Evolutionary conservation across 2,888 invertebrate genomes (phyloP).

Genomic region (Drosophila demipolita): DNA sequence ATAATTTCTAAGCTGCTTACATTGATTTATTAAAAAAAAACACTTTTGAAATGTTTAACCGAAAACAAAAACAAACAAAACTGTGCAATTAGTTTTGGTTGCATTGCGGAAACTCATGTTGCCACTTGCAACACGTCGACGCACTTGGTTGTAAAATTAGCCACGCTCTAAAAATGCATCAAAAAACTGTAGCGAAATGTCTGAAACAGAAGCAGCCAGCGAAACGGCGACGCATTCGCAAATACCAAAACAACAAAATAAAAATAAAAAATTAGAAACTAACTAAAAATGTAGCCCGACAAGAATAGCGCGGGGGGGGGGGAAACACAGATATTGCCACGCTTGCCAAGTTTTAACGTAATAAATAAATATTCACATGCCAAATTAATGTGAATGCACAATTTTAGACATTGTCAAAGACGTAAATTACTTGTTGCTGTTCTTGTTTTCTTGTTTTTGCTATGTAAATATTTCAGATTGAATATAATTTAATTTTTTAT

Average conservation of each 20-base stretch:
- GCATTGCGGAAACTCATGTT: slow-evolving; percentile 51
- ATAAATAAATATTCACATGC: slow-evolving; percentile 82
- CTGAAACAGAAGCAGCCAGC: slow-evolving; percentile 52
- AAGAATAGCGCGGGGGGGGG: not conserved
- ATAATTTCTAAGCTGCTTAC: slow-evolving; percentile 30
- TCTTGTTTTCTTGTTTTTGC: slow-evolving; percentile 24
- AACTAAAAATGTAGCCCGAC: slow-evolving; percentile 13
- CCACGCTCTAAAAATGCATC: slow-evolving; percentile 68
- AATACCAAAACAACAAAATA: slow-evolving; percentile 18
- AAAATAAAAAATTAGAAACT: slow-evolving; percentile 18
- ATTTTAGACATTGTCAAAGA: slow-evolving; percentile 61
- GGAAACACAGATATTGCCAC: slow-evolving; percentile 17
- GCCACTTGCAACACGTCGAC: slow-evolving; percentile 45
- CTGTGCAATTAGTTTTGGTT: slow-evolving; percentile 43
- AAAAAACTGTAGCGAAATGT: slow-evolving; percentile 17
- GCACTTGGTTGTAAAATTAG: slow-evolving; percentile 60
- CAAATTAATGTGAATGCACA: slow-evolving; percentile 77
- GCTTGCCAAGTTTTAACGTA: slow-evolving; percentile 58
- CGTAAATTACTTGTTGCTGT: slow-evolving; percentile 20
- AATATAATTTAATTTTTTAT: slow-evolving; percentile 48
- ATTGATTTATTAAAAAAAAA: slow-evolving; percentile 54
- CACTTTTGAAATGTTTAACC: slow-evolving; percentile 7
- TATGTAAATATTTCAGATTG: slow-evolving; percentile 66
- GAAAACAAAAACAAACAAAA: slow-evolving; percentile 10
- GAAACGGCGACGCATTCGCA: slow-evolving; percentile 51